A percentile compares a stretch with the other conserved stretches of the same genome.
Conservation (phyloP, 2,797 vertebrate species). For the Micrastur ruficollis region DNA sequence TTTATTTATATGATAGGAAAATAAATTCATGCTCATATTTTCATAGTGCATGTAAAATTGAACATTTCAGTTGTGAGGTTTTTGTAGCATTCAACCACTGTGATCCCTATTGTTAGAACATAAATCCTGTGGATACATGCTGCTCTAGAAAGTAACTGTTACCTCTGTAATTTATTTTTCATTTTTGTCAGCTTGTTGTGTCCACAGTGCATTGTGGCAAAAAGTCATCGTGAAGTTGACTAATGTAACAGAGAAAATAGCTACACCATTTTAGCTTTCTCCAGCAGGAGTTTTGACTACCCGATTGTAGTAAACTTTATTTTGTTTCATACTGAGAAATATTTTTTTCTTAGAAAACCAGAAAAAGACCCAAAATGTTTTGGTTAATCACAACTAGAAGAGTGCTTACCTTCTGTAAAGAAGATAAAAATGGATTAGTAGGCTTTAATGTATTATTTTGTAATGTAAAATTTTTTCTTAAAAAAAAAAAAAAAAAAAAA, state of each 20-base stretch:
- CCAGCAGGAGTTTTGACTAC: not conserved
- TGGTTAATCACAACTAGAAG: not conserved
- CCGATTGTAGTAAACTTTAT: not conserved
- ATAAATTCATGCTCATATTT: not conserved
- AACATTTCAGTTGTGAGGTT: not conserved
- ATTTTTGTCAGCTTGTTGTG: not conserved
- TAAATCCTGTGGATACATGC: not conserved
- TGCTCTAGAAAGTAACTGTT: not conserved
- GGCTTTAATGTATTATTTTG: not conserved
- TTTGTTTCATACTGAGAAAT: not conserved
- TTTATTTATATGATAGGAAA: not conserved
- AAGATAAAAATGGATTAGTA: not conserved
- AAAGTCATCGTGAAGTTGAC: not conserved
- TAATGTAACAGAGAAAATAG: not conserved
- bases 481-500: not conserved
- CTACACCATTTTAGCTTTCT: not conserved
- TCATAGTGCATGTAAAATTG: not conserved
- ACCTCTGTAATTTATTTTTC: not conserved
- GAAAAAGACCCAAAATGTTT: rapidly evolving
- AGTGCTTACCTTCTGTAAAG: not conserved
- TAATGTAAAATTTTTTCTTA: not conserved
- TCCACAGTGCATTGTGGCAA: not conserved
- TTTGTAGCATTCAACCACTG: not conserved
- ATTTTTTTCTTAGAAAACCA: not conserved
- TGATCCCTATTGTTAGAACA: not conserved